Evolutionary conservation across 2,113 vertebrate species (phyloP).

Genomic region (Carassius gibelio): DNA sequence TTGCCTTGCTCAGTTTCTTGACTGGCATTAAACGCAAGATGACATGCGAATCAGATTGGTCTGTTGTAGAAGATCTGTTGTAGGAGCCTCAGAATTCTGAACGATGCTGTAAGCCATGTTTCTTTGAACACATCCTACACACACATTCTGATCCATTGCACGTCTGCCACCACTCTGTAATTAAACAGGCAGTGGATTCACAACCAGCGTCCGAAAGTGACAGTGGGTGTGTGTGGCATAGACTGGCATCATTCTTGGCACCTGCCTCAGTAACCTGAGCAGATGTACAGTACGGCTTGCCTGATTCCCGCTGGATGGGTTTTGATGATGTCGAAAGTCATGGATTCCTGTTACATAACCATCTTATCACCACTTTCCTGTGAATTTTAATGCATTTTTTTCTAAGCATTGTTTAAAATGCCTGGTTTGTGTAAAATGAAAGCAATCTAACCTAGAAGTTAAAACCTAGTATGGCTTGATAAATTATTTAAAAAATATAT

Average conservation of each 20-base stretch:
- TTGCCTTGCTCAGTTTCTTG: neutral
- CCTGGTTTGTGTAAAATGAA: neutral
- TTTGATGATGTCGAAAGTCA: slow-evolving; percentile 19
- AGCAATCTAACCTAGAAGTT: neutral
- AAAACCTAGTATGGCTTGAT: neutral
- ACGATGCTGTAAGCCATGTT: slow-evolving; percentile 1
- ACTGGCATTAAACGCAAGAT: slow-evolving; percentile 14
- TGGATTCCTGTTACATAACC: neutral
- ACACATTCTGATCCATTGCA: slow-evolving; percentile 25
- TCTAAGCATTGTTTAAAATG: neutral
- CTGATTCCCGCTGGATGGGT: slow-evolving; percentile 22
- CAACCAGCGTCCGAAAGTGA: slow-evolving; percentile 39
- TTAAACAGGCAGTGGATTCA: slow-evolving; percentile 50
- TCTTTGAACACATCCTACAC: slow-evolving; percentile 51
- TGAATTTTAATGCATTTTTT: neutral
- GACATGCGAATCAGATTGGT: neutral
- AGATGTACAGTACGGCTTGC: slow-evolving; percentile 48
- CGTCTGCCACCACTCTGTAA: slow-evolving; percentile 52
- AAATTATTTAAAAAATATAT: too few species aligned
- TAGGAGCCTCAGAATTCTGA: neutral
- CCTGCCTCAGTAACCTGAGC: slow-evolving; percentile 41
- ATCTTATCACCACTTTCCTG: neutral
- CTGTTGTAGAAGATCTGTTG: neutral
- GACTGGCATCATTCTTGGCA: slow-evolving; percentile 46
- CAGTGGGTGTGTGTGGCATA: slow-evolving; percentile 56